Evolutionary conservation across 2,113 vertebrate species (phyloP).

Genomic region (Amblyopsis rosae): DNA sequence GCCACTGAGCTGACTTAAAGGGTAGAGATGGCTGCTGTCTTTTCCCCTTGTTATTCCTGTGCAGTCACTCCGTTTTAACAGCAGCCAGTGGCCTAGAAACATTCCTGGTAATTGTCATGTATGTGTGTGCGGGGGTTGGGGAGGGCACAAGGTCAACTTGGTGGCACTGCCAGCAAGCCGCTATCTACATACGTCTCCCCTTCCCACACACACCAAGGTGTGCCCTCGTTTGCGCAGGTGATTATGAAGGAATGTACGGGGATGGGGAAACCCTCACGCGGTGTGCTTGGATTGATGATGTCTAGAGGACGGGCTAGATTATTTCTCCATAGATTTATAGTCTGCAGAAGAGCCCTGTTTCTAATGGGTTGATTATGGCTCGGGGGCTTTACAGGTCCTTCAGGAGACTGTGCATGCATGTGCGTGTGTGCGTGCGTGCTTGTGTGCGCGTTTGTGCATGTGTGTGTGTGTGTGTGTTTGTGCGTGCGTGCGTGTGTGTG

Average conservation of each 20-base stretch:
- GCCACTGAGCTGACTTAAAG: background rate
- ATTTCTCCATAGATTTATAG: conserved; percentile 58
- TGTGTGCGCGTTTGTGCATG: background rate
- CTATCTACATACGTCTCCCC: conserved; percentile 14
- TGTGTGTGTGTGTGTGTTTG: background rate
- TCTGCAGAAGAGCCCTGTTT: conserved; percentile 46
- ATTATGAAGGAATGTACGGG: background rate
- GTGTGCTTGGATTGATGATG: conserved; percentile 54
- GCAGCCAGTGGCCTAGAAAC: background rate
- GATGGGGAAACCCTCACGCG: conserved; percentile 14
- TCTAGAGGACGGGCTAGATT: conserved; percentile 54
- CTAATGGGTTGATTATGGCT: conserved; percentile 54
- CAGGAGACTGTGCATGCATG: conserved; percentile 33
- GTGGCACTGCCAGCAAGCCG: background rate
- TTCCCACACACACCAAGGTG: conserved; percentile 19
- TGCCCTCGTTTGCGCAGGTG: conserved; percentile 14
- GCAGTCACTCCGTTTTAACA: background rate
- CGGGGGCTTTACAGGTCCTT: conserved; percentile 49
- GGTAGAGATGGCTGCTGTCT: background rate
- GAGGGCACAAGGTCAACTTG: background rate
- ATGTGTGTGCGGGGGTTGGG: background rate
- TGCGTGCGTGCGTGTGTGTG: background rate
- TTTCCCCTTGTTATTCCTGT: background rate
- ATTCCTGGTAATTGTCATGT: background rate
- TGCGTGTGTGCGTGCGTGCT: conserved; percentile 9